Conservation (phyloP, 64 coral and sea anemone genomes). For the Stichodactyla mertensii region DNA sequence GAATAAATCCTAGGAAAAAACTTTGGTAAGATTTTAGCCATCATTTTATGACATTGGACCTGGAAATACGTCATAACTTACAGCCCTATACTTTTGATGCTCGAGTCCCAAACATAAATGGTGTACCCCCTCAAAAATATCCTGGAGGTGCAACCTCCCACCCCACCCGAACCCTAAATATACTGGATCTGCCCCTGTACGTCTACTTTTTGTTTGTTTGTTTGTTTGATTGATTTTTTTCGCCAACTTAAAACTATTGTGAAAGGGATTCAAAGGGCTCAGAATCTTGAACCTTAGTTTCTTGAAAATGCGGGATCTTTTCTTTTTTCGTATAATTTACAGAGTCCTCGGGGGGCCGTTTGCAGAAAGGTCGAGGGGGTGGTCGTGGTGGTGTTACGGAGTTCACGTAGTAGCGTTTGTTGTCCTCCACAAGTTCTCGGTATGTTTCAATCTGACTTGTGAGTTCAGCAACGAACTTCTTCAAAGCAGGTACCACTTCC, state of each 20-base stretch:
- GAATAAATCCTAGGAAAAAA: too few species aligned
- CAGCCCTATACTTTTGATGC: too few species aligned
- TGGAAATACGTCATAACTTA: too few species aligned
- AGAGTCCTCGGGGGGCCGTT: not conserved
- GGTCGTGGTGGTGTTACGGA: not conserved
- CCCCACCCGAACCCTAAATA: too few species aligned
- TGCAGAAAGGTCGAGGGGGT: not conserved
- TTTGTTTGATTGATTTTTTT: too few species aligned
- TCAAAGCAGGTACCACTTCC: conserved; percentile 50
- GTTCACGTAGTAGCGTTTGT: not conserved
- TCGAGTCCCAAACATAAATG: too few species aligned
- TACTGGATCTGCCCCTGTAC: too few species aligned
- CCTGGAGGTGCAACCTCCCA: too few species aligned
- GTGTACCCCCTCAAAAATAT: too few species aligned
- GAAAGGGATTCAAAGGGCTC: not conserved
- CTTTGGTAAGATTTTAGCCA: too few species aligned
- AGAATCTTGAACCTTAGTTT: not conserved
- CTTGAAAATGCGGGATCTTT: not conserved
- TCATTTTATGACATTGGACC: too few species aligned
- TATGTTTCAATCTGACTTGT: conserved; percentile 36
- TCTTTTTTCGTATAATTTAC: not conserved
- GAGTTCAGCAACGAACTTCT: conserved; percentile 75
- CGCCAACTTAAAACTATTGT: not conserved
- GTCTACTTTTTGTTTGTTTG: too few species aligned
- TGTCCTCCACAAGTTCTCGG: not conserved